phyloP scores from a whole-genome alignment of 2,797 vertebrate species.

The Neosilurus hyrtlii region DNA sequence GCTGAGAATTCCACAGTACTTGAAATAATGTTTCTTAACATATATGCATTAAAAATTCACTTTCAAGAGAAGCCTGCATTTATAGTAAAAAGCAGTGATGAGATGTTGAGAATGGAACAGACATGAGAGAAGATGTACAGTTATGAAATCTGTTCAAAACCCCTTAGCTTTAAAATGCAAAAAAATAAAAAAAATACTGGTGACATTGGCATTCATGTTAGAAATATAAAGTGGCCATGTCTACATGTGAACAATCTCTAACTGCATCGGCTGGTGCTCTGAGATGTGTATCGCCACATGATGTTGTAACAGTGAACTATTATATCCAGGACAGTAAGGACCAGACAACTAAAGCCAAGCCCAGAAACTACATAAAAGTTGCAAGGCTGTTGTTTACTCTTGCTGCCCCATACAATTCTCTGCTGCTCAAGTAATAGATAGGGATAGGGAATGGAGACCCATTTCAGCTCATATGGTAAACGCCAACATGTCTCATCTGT shows the following conservation, averaged over 20 bases:
- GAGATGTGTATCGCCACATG: no score
- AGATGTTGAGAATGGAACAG: background rate
- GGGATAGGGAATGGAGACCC: background rate
- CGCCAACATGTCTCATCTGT: background rate
- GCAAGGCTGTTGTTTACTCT: background rate
- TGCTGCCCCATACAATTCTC: no score
- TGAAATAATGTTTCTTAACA: no score
- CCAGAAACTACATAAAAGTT: background rate
- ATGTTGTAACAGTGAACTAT: no score
- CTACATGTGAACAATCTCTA: background rate
- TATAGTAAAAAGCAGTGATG: background rate
- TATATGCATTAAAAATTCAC: no score
- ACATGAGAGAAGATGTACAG: background rate
- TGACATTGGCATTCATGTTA: background rate
- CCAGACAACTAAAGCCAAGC: background rate
- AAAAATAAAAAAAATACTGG: background rate
- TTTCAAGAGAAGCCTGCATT: background rate
- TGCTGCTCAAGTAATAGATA: background rate
- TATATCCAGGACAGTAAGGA: background rate
- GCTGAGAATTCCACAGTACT: background rate
- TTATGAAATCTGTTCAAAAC: background rate
- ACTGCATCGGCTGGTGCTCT: no score
- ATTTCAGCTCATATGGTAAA: no score
- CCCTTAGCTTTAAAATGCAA: background rate
- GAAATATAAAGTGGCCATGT: background rate